Evolutionary conservation across 1,140 invertebrate genomes (phyloP).

Genomic region (Eurytemora carolleeae): DNA sequence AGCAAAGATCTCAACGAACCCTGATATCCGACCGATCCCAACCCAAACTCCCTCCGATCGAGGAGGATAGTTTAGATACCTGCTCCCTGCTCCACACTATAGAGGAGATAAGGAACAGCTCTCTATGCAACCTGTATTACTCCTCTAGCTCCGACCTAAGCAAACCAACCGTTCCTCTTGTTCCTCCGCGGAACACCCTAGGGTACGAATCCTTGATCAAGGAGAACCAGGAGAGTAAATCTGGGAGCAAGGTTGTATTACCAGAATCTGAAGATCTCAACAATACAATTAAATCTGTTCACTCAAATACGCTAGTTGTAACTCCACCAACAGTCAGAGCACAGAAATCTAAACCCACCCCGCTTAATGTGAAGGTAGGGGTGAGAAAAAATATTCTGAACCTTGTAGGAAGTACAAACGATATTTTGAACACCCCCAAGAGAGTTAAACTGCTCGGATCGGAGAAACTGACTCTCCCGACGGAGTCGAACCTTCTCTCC

Average conservation of each 20-base stretch:
- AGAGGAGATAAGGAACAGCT: slow-evolving; percentile 31
- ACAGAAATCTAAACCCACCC: no score
- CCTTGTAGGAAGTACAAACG: slow-evolving; percentile 2
- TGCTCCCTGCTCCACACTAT: slow-evolving; percentile 39
- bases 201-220: background rate
- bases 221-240: background rate
- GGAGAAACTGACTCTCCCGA: background rate
- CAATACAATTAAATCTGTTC: background rate
- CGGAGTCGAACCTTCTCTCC: background rate
- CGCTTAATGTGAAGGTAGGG: background rate
- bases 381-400: slow-evolving; percentile 8
- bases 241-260: background rate
- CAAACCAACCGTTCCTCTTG: background rate
- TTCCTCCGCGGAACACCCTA: slow-evolving; percentile 4
- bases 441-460: background rate
- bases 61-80: background rate
- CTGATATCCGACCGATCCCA: slow-evolving; percentile 24
- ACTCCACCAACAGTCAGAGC: slow-evolving; percentile 1
- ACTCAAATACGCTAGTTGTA: slow-evolving; percentile 1
- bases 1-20: background rate
- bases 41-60: background rate
- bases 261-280: background rate
- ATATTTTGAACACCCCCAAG: slow-evolving; percentile 14
- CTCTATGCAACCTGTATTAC: slow-evolving; percentile 17
- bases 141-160: slow-evolving; percentile 1